Percentiles rank a stretch among this genome's conserved stretches.
These are phyloP conservation scores for Coremacera marginata DNA, from an alignment of 2,888 invertebrate genomes.

Conservation along the genomic window DNA sequence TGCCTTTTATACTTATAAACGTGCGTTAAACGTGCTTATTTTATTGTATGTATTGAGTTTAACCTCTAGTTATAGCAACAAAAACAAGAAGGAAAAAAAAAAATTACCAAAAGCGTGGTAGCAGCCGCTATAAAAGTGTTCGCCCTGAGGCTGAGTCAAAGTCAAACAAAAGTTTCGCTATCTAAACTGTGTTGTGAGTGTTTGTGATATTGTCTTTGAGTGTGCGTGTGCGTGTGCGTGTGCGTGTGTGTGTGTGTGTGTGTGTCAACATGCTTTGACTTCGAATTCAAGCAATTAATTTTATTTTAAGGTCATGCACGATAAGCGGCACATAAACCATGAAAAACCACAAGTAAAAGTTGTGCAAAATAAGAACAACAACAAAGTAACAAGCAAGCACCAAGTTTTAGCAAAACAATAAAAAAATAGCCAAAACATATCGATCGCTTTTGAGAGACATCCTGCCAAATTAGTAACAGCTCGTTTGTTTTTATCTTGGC, in stretches of 20 bases:
- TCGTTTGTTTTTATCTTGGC: too few relatives aligned
- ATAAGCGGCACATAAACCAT: too few relatives aligned
- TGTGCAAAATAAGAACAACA: too few relatives aligned
- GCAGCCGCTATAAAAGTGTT: background rate
- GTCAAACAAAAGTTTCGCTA: background rate
- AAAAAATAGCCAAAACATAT: too few relatives aligned
- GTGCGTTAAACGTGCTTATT: background rate
- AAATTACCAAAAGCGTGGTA: background rate
- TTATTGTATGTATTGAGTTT: too few relatives aligned
- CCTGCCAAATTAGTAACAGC: too few relatives aligned
- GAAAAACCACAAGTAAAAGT: too few relatives aligned
- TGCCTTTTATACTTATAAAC: background rate
- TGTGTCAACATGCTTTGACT: constrained; percentile 57
- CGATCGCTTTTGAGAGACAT: too few relatives aligned
- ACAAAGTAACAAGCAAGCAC: too few relatives aligned
- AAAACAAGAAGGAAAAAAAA: background rate
- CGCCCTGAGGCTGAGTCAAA: background rate
- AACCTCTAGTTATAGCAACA: background rate
- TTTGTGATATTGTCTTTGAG: background rate
- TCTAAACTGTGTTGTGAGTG: background rate
- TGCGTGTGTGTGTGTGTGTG: constrained; percentile 31
- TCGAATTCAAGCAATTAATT: constrained; percentile 60
- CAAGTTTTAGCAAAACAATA: too few relatives aligned
- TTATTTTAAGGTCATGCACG: too few relatives aligned
- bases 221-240: constrained; percentile 33